A percentile compares a stretch with the other conserved stretches of the same genome.
These are phyloP conservation scores for Sericinus montela DNA, from an alignment of 2,888 invertebrate genomes.

Conservation along the genomic window DNA sequence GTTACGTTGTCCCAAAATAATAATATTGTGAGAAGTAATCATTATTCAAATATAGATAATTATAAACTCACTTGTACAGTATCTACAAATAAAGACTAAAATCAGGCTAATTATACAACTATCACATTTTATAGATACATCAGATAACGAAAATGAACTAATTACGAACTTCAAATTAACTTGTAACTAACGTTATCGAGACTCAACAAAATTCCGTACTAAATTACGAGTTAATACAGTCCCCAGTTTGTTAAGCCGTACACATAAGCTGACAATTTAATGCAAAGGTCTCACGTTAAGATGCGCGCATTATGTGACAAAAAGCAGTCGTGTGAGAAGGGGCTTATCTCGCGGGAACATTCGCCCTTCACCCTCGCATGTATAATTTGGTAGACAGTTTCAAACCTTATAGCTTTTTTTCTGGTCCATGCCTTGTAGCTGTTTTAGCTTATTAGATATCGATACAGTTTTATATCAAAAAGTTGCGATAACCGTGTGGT, in stretches of 20 bases:
- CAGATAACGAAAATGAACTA: not conserved
- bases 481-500: too few species aligned
- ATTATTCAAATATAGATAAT: too few species aligned
- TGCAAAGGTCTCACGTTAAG: conserved; percentile 47
- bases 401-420: conserved; percentile 25
- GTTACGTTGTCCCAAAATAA: too few species aligned
- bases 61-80: too few species aligned
- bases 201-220: conserved; percentile 11
- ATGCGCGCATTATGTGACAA: conserved; percentile 54
- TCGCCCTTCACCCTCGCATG: conserved; percentile 37
- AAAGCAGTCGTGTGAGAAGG: conserved; percentile 52
- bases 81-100: too few species aligned
- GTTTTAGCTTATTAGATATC: conserved; percentile 5
- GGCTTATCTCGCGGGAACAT: conserved; percentile 64
- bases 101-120: too few species aligned
- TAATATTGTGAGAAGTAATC: too few species aligned
- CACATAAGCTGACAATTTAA: conserved; percentile 46
- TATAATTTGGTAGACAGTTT: conserved; percentile 31
- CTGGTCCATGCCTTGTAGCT: conserved; percentile 11
- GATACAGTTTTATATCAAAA: too few species aligned
- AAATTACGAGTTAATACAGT: conserved; percentile 25
- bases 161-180: conserved; percentile 8
- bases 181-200: conserved; percentile 8
- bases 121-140: too few species aligned
- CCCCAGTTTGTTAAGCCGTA: conserved; percentile 26